Percentiles rank a stretch among this genome's conserved stretches.
phyloP scores from a whole-genome alignment of 1,140 invertebrate species.

The Brachionus rubens region DNA sequence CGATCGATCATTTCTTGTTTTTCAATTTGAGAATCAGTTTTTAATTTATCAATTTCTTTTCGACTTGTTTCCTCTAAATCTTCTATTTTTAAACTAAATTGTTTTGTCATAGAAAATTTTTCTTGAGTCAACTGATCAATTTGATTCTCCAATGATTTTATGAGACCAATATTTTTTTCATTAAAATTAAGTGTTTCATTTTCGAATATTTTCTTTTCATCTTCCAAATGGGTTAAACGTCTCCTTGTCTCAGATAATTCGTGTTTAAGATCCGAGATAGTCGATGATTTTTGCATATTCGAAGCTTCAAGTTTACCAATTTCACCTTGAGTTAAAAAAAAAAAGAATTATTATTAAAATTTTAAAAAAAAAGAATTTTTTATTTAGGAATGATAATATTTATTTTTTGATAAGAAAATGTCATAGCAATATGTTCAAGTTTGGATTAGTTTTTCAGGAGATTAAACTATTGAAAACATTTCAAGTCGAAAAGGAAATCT shows the following conservation, averaged over 20 bases:
- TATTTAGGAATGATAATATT: no score
- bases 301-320: constrained; percentile 19
- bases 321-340: neutral
- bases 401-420: no score
- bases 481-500: no score
- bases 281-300: constrained; percentile 2
- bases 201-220: neutral
- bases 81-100: neutral
- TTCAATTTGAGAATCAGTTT: constrained; percentile 30
- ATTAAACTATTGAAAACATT: no score
- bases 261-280: constrained; percentile 35
- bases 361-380: neutral
- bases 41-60: constrained; percentile 3
- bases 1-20: neutral
- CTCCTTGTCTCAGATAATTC: constrained; percentile 10
- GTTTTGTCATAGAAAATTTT: neutral
- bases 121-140: constrained; percentile 15
- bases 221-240: neutral
- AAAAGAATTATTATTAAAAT: neutral
- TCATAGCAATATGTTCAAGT: no score
- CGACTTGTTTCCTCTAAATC: neutral
- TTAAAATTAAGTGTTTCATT: neutral
- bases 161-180: neutral
- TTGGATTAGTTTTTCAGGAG: no score
- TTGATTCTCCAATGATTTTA: constrained; percentile 12